Base-by-base conservation (phyloP, 2,888 invertebrate genomes). In the Tipula helvola region DNA sequence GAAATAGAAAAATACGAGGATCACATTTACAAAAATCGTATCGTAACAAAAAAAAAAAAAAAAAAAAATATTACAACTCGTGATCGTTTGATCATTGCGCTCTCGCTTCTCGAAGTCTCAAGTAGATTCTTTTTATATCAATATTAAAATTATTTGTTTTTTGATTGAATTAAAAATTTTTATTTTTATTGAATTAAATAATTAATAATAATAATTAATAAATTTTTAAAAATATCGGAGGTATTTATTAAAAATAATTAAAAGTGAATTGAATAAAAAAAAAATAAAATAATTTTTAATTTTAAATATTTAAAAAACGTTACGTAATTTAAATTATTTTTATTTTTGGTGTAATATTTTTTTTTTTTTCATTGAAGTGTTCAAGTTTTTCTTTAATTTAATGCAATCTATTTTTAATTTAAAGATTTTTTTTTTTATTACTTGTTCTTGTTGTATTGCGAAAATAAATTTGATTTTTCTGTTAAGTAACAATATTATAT, bases 71-170 rank as follows among this genome's bases (percentile, higher is more conserved):
- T 87, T 84, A 84, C 71, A 71, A 42, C 83, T 84, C 85, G 91
- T 71, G 71, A 12, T 71, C 71, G 71, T 71, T 28, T 18, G 71
- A 71, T 71, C 91, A 91, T 91, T 91, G 91, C 91, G 89, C 90
- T 91, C 89, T 90, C 89, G 90, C 90, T 91, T 90, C 90, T 91
- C 90, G 91, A 90, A 89, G 89, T 89, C 90, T 89, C 89, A 90
- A 89, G 90, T 90, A 71, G 71, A 71, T 71, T 71, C 71, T 89
- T 90, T 85, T 39, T 84, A 87, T 87, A 87, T 87, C 87, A 87
- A 42, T 42, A 85, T 42, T 42, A 16, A 42, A 85, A 44, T 41
- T 85, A 85, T 16, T 39, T 39, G 39, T 84, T 84, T 84, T 13
- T 84, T 84, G 3, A 39, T 39, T 52, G 5, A 84, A 84, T 28